Percentiles rank a stretch among this genome's conserved stretches.
These are phyloP conservation scores for Pachyuromys duprasi DNA, from an alignment of 2,797 vertebrate genomes.

Conservation along the genomic window DNA sequence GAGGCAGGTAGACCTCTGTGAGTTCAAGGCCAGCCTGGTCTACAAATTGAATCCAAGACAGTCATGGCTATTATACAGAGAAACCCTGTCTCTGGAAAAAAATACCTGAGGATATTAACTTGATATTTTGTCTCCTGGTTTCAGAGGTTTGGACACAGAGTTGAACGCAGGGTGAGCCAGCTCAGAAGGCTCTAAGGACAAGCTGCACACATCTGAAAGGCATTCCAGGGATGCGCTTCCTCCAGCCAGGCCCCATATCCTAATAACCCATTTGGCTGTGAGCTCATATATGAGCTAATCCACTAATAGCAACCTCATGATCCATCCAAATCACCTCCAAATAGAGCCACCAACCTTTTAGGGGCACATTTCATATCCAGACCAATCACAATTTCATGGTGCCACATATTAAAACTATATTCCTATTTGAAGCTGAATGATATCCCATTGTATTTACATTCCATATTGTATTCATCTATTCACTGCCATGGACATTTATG, in stretches of 20 bases:
- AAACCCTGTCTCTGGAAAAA: neutral
- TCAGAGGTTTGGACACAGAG: neutral
- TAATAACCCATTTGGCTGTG: neutral
- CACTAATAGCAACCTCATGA: neutral
- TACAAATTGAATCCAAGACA: too few relatives aligned
- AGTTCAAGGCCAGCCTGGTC: too few relatives aligned
- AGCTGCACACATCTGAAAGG: neutral
- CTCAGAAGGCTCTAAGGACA: neutral
- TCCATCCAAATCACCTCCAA: neutral
- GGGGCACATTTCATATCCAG: neutral
- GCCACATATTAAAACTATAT: neutral
- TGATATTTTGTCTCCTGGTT: neutral
- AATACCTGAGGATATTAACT: neutral
- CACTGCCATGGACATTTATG: neutral
- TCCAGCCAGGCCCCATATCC: neutral
- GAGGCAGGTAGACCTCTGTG: too few relatives aligned
- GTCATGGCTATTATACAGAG: too few relatives aligned
- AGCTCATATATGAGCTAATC: neutral
- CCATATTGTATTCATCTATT: neutral
- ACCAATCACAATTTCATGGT: neutral
- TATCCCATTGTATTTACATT: neutral
- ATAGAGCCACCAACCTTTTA: neutral
- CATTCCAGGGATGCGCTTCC: neutral
- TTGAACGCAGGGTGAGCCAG: neutral
- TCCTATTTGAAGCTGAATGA: neutral